phyloP scores from a whole-genome alignment of 1,140 invertebrate genomes.

The Atta texana region DNA sequence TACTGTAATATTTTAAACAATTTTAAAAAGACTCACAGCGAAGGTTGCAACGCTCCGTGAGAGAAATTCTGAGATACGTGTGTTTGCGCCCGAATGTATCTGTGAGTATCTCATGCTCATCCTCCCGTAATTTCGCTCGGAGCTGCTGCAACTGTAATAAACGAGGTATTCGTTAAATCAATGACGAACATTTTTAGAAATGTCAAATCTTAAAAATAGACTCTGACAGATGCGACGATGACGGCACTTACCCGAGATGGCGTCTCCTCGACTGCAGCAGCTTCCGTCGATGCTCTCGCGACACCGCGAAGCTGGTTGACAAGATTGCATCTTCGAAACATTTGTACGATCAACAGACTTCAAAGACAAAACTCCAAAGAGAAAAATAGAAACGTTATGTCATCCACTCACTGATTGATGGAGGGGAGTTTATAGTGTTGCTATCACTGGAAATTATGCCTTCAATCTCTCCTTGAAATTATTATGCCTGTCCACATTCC shows the following conservation, averaged over 20 bases:
- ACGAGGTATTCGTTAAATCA: neutral
- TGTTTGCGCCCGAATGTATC: conserved; percentile 96
- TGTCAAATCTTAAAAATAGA: neutral
- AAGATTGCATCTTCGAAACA: conserved; percentile 64
- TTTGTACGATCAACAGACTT: conserved; percentile 26
- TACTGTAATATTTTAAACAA: neutral
- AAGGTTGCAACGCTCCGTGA: conserved; percentile 98
- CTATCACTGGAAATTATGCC: too few relatives aligned
- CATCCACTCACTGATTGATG: neutral
- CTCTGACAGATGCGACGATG: neutral
- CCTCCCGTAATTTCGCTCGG: conserved; percentile 73
- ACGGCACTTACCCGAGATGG: conserved; percentile 54
- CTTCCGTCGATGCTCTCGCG: conserved; percentile 54
- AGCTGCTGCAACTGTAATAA: conserved; percentile 79
- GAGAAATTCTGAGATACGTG: conserved; percentile 97
- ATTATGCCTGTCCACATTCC: too few relatives aligned
- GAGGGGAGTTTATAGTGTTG: too few relatives aligned
- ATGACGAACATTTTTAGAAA: neutral
- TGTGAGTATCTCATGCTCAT: conserved; percentile 86
- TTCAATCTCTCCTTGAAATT: too few relatives aligned
- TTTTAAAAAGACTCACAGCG: conserved; percentile 91
- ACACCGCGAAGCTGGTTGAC: conserved; percentile 21
- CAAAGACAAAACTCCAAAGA: too few relatives aligned
- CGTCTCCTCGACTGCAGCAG: conserved; percentile 19
- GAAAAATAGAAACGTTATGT: neutral